Evolutionary conservation across 2,888 invertebrate genomes (phyloP).

Genomic region (Pogonocherus hispidulus): DNA sequence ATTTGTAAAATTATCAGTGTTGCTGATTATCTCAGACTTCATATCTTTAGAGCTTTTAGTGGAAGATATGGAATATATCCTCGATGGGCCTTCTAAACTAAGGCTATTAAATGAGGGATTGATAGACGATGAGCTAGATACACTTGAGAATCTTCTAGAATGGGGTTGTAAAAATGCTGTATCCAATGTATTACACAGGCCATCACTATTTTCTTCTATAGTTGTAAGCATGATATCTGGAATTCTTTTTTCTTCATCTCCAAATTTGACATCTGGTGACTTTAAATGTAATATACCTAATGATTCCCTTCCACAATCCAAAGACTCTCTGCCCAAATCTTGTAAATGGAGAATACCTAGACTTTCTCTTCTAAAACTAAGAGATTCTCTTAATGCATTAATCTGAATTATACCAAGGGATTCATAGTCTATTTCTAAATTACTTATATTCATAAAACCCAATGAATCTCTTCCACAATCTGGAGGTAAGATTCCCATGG

Average conservation of each 20-base stretch:
- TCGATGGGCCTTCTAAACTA: conserved; percentile 50
- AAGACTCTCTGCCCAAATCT: conserved; percentile 44
- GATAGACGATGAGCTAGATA: conserved; percentile 38
- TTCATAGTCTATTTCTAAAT: conserved; percentile 8
- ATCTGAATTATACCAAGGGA: conserved; percentile 22
- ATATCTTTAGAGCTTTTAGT: conserved; percentile 30
- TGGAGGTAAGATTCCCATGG: conserved; percentile 39
- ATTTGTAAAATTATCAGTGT: conserved; percentile 31
- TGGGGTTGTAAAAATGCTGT: conserved; percentile 41
- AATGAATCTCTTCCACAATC: conserved; percentile 35
- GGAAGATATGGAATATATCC: conserved; percentile 42
- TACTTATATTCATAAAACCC: conserved; percentile 31
- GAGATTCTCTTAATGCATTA: conserved; percentile 18
- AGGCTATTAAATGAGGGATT: conserved; percentile 41
- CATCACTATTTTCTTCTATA: conserved; percentile 28
- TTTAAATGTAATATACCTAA: conserved; percentile 46
- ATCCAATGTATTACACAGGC: conserved; percentile 26
- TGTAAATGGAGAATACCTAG: conserved; percentile 38
- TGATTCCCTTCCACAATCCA: conserved; percentile 41
- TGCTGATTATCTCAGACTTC: conserved; percentile 9
- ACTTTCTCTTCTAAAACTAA: conserved; percentile 34
- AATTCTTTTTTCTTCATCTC: conserved; percentile 30
- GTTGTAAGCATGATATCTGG: conserved; percentile 37
- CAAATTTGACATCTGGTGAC: conserved; percentile 30
- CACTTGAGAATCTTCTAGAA: conserved; percentile 31